Evolutionary conservation across 2,797 vertebrate genomes (phyloP), one percentile per base, ranked within the genome.

Genomic region (Borostomias antarcticus): DNA sequence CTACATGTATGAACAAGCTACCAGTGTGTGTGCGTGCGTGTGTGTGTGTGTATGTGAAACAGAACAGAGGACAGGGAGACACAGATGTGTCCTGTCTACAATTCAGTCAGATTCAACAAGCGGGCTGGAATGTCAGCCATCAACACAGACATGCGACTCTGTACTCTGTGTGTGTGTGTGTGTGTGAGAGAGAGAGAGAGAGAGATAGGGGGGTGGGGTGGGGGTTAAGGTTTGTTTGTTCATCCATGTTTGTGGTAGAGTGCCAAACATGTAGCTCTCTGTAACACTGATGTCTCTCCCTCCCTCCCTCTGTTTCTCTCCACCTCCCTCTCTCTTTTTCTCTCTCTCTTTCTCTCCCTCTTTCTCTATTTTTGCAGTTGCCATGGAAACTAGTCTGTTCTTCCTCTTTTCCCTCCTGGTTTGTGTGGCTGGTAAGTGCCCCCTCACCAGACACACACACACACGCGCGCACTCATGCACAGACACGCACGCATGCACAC

Each of bases 371-470:
- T 54, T 1, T 40, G 82, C 91, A 97, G 96, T 87, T 63, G 82
- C 93, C 93, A 99, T 99, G 97, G 96, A 96, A 89, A 89, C 92
- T 52, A 82, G 58, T 82, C 87, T 96, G 86, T 80, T 96, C 79
- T 88, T 95, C 77, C 89, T 98, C 53, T 95, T 93, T 75, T 94
- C 95, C 35, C 90, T 96, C 70, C 88, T 97, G 87, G 90, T 94
- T 62, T 95, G 93, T 2, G 84, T 76, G 0, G 86, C 93, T 68
- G 95, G 96, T 99, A 86, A 89, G 96, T 92, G 63, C 47, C 19
- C 63, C 47, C 37, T 10, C 19, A 13, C 15, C 30, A 28, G 37
- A 26, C n/a, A n/a, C 21, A 5, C 21, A n/a, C 30, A n/a, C 53
- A 51, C 30, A 1, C 3, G 1, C 40, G n/a, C n/a, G 15, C 17